Evolutionary conservation across 2,888 invertebrate species (phyloP).

Genomic region (Nymphalis polychloros): DNA sequence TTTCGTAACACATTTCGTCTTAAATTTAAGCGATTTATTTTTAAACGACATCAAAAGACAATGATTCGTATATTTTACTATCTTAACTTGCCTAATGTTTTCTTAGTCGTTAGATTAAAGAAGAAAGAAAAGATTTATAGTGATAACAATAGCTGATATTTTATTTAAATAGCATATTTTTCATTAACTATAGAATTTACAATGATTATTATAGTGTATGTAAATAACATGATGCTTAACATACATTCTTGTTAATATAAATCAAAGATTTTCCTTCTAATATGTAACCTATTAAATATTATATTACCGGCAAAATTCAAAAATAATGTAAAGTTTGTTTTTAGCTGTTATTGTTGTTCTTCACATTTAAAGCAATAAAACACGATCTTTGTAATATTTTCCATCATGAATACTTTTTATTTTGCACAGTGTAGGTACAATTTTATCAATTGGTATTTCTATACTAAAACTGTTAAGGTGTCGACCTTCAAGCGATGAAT

Average conservation of each 20-base stretch:
- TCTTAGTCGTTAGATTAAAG: slow-evolving; percentile 7
- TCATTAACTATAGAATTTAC: neutral
- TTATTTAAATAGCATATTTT: neutral
- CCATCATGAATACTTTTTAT: too few species aligned
- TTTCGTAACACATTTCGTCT: too few species aligned
- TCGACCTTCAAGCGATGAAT: neutral
- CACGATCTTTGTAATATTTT: too few species aligned
- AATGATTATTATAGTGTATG: neutral
- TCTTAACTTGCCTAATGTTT: slow-evolving; percentile 38
- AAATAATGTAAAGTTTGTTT: neutral
- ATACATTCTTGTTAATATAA: neutral
- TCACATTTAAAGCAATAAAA: neutral
- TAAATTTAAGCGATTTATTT: slow-evolving; percentile 48
- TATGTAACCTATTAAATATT: neutral
- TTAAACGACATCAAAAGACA: slow-evolving; percentile 47
- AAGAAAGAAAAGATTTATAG: slow-evolving; percentile 1
- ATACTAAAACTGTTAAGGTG: neutral
- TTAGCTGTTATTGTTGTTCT: neutral
- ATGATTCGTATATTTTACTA: slow-evolving; percentile 42
- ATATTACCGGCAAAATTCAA: neutral
- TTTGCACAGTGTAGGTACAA: neutral
- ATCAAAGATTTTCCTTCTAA: slow-evolving; percentile 7
- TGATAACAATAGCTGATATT: neutral
- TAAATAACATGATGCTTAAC: neutral
- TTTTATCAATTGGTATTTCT: neutral